Evolutionary conservation across 2,797 vertebrate genomes (phyloP).

Genomic region (Pogoniulus pusillus): DNA sequence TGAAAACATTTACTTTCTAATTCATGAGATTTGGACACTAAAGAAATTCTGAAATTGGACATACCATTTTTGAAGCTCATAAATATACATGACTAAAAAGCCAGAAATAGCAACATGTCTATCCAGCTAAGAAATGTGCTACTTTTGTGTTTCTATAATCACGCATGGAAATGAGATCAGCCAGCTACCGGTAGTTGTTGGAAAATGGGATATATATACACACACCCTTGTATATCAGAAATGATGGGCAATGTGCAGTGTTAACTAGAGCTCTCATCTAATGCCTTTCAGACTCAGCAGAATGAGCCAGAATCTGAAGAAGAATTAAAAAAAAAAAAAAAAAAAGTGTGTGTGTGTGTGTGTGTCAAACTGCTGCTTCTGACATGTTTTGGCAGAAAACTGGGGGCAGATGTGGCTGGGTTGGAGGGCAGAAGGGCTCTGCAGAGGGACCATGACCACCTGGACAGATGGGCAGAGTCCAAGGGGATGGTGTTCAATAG

Average conservation of each 20-base stretch:
- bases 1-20: constrained; percentile 59
- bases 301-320: not conserved
- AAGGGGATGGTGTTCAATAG: too few species aligned
- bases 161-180: not conserved
- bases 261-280: not conserved
- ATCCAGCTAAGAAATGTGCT: constrained; percentile 46
- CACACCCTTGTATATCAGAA: not conserved
- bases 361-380: not conserved
- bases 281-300: not conserved
- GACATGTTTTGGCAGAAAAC: too few species aligned
- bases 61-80: constrained; percentile 62
- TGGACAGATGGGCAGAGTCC: too few species aligned
- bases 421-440: too few species aligned
- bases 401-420: too few species aligned
- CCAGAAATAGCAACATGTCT: constrained; percentile 56
- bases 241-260: not conserved
- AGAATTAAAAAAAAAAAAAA: not conserved
- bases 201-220: not conserved
- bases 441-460: too few species aligned
- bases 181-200: not conserved
- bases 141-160: constrained; percentile 10
- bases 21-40: constrained; percentile 39
- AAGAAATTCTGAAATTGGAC: constrained; percentile 41
- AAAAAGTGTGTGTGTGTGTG: not conserved
- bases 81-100: constrained; percentile 42